A percentile compares a stretch with the other conserved stretches of the same genome.
These are phyloP conservation scores for Enteromius radiatus DNA, from an alignment of 2,797 vertebrate genomes.

Conservation along the genomic window DNA sequence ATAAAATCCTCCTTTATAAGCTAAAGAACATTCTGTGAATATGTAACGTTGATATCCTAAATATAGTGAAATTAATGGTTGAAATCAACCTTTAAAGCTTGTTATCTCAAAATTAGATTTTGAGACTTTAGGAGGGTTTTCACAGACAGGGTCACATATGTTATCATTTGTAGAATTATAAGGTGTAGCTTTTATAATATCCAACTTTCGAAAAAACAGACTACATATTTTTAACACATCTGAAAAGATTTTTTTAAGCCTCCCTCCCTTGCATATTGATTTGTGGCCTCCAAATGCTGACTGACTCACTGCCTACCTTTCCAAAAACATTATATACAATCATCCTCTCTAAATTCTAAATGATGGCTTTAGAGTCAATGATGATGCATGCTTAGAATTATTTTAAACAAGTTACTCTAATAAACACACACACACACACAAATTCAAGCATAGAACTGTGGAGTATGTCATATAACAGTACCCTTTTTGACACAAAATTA, in stretches of 20 bases:
- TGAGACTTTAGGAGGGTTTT: too few species aligned
- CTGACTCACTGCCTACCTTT: neutral
- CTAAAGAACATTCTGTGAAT: too few species aligned
- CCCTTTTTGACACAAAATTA: neutral
- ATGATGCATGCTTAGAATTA: neutral
- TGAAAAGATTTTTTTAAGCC: neutral
- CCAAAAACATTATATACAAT: neutral
- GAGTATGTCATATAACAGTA: neutral
- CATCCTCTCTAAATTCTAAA: neutral
- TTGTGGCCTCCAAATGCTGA: slow-evolving; percentile 3
- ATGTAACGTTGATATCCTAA: too few species aligned
- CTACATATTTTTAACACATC: neutral
- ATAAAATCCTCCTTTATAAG: too few species aligned
- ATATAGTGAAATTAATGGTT: too few species aligned
- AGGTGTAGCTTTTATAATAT: neutral
- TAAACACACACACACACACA: neutral
- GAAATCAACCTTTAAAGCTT: too few species aligned
- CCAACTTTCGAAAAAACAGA: neutral
- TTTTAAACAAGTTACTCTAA: neutral
- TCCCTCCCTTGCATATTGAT: slow-evolving; percentile 14
- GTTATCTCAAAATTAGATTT: too few species aligned
- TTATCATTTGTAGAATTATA: neutral
- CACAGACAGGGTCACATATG: neutral
- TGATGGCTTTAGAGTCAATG: neutral
- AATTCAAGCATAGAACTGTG: too few species aligned